A percentile compares a stretch with the other conserved stretches of the same genome.
Evolutionary conservation across 92 coral and sea anemone genomes (phyloP).

Genomic region (Blastomussa wellsi): DNA sequence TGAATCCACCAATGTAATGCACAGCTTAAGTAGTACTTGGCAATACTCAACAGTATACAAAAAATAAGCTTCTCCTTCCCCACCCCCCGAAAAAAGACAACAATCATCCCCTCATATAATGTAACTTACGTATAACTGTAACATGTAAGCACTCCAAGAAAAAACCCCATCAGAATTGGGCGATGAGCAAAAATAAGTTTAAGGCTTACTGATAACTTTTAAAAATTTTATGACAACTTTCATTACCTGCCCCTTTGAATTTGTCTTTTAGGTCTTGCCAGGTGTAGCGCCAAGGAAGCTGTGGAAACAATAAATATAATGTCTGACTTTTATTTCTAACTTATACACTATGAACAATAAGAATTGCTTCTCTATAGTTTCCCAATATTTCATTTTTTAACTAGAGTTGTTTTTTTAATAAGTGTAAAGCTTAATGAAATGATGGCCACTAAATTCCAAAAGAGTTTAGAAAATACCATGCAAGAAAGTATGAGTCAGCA

Average conservation of each 20-base stretch:
- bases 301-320: neutral
- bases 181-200: too few species aligned
- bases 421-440: neutral
- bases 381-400: neutral
- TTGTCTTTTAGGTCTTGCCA: constrained; percentile 99
- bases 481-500: neutral
- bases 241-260: constrained; percentile 87
- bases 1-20: too few species aligned
- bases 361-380: neutral
- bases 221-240: neutral
- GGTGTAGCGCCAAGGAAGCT: constrained; percentile 97
- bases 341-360: neutral
- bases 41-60: too few species aligned
- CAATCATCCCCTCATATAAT: too few species aligned
- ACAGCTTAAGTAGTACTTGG: too few species aligned
- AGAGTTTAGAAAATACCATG: neutral
- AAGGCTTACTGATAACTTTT: too few species aligned
- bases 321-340: neutral
- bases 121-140: too few species aligned
- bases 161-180: too few species aligned
- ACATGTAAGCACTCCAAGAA: too few species aligned
- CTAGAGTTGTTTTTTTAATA: neutral
- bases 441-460: neutral
- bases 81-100: too few species aligned
- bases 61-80: too few species aligned